Conservation (phyloP, 2,888 invertebrate genomes). For the Pecten maximus region DNA sequence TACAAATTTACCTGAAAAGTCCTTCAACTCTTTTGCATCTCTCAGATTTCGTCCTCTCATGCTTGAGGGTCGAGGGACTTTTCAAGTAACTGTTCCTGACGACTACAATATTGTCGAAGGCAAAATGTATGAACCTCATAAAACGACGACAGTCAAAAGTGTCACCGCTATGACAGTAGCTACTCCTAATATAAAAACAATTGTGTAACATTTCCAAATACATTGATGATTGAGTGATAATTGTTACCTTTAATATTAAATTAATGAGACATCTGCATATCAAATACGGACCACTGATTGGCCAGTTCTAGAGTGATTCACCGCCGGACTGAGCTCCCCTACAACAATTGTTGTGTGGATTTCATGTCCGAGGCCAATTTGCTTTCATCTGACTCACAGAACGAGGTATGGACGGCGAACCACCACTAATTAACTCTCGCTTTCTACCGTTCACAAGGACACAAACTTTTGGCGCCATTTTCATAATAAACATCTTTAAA, state of each 20-base stretch:
- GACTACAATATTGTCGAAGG: too few species aligned
- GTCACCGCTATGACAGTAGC: too few species aligned
- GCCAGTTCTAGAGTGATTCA: background rate
- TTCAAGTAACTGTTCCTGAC: too few species aligned
- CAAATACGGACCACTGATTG: background rate
- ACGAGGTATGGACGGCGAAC: background rate
- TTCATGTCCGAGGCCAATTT: conserved; percentile 10
- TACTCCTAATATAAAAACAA: too few species aligned
- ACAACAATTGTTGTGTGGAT: background rate
- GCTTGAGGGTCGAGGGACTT: too few species aligned
- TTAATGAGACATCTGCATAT: background rate
- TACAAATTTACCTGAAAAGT: too few species aligned
- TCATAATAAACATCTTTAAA: background rate
- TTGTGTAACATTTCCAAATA: background rate
- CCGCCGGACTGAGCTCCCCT: background rate
- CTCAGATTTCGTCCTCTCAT: too few species aligned
- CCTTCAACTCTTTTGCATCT: too few species aligned
- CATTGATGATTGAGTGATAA: background rate
- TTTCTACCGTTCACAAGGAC: background rate
- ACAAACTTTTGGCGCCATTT: background rate
- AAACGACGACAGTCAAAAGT: too few species aligned
- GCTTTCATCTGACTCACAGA: background rate
- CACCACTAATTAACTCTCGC: background rate
- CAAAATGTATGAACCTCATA: too few species aligned
- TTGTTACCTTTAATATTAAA: background rate